These are phyloP conservation scores for Drosophila pullipes DNA, from an alignment of 2,888 invertebrate species.

Conservation along the genomic window DNA sequence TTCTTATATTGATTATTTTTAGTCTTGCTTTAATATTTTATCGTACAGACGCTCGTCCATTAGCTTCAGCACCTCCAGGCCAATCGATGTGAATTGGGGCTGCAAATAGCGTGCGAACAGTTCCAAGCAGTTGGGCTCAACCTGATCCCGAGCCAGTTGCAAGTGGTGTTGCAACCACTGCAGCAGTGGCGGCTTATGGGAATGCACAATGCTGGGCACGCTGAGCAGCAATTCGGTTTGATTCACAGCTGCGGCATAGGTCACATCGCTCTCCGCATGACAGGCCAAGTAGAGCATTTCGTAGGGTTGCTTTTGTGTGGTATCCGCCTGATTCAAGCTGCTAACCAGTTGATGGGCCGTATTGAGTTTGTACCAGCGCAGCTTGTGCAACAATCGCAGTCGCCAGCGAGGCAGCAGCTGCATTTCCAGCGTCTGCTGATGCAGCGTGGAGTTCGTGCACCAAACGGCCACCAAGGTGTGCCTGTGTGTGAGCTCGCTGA, in stretches of 20 bases:
- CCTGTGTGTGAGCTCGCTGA: slow-evolving; percentile 87
- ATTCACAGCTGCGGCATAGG: slow-evolving; percentile 77
- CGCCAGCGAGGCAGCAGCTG: slow-evolving; percentile 93
- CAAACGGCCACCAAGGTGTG: slow-evolving; percentile 93
- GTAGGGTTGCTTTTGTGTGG: slow-evolving; percentile 92
- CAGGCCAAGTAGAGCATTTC: slow-evolving; percentile 91
- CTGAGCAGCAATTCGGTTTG: slow-evolving; percentile 90
- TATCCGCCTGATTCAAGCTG: slow-evolving; percentile 86
- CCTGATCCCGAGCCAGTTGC: slow-evolving; percentile 76
- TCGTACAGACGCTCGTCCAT: slow-evolving; percentile 87
- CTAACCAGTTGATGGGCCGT: slow-evolving; percentile 89
- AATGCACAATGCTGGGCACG: slow-evolving; percentile 96
- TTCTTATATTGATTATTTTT: background rate
- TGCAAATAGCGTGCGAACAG: slow-evolving; percentile 96
- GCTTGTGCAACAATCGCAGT: slow-evolving; percentile 89
- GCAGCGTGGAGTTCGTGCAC: slow-evolving; percentile 94
- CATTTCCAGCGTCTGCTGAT: slow-evolving; percentile 89
- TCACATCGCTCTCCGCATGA: slow-evolving; percentile 54
- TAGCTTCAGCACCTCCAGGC: slow-evolving; percentile 94
- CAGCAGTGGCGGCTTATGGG: slow-evolving; percentile 96
- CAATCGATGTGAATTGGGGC: slow-evolving; percentile 94
- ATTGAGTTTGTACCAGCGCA: slow-evolving; percentile 93
- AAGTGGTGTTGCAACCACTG: slow-evolving; percentile 86
- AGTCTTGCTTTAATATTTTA: slow-evolving; percentile 6
- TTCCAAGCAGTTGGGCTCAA: slow-evolving; percentile 89